Percentiles rank a stretch among this genome's conserved stretches.
Conservation (phyloP, 1,140 invertebrate species). For the Microvelia longipes region DNA sequence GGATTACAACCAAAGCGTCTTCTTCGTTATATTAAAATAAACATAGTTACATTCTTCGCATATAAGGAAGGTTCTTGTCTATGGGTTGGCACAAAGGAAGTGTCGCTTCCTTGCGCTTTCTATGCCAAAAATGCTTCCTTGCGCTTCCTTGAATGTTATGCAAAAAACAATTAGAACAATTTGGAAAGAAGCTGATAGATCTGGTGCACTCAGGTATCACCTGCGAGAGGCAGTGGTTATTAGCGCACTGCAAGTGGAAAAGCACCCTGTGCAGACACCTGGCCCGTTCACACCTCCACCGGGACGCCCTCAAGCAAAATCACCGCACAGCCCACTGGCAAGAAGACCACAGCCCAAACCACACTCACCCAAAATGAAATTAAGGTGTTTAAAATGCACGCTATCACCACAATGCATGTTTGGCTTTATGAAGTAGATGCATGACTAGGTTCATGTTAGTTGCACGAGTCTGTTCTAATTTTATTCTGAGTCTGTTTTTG, state of each 20-base stretch:
- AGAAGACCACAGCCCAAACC: conserved; percentile 41
- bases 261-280: conserved; percentile 73
- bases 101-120: too few species aligned
- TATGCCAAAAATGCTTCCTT: too few species aligned
- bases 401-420: not conserved
- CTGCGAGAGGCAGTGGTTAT: conserved; percentile 82
- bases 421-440: not conserved
- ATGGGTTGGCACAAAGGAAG: too few species aligned
- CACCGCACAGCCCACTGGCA: conserved; percentile 24
- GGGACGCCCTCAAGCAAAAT: conserved; percentile 24
- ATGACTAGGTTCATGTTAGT: not conserved
- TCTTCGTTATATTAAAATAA: too few species aligned
- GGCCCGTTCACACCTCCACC: conserved; percentile 46
- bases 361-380: conserved; percentile 75
- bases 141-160: too few species aligned
- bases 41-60: too few species aligned
- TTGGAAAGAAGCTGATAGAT: not conserved
- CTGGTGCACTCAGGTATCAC: conserved; percentile 51
- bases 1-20: too few species aligned
- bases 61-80: too few species aligned
- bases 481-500: conserved; percentile 5
- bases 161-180: too few species aligned
- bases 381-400: conserved; percentile 44
- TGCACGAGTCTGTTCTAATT: not conserved
- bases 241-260: conserved; percentile 81